phyloP scores from a whole-genome alignment of 2,888 invertebrate species.

The Erebia palarica region DNA sequence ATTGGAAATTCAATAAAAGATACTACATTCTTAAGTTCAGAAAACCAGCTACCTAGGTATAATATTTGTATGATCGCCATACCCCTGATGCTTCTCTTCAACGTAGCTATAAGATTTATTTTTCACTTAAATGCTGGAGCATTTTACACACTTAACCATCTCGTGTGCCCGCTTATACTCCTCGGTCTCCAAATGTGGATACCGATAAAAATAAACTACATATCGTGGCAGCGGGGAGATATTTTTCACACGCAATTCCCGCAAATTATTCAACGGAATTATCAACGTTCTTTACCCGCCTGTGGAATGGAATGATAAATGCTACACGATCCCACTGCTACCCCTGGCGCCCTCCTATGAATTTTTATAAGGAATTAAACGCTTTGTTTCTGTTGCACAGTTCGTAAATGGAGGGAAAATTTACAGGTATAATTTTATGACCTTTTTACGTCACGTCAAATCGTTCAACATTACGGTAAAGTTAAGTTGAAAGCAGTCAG shows the following conservation, averaged over 20 bases:
- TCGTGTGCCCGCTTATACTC: constrained; percentile 15
- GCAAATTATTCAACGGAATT: constrained; percentile 57
- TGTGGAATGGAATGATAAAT: constrained; percentile 56
- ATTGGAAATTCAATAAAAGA: too few relatives aligned
- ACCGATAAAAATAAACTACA: constrained; percentile 60
- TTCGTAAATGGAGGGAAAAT: constrained; percentile 13
- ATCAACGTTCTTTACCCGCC: constrained; percentile 59
- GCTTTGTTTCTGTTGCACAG: constrained; percentile 16
- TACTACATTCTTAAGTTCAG: too few relatives aligned
- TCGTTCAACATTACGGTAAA: too few relatives aligned
- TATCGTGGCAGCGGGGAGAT: constrained; percentile 55
- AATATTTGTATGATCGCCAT: too few relatives aligned
- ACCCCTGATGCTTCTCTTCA: too few relatives aligned
- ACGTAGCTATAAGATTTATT: neutral
- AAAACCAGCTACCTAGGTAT: too few relatives aligned
- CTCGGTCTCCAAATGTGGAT: constrained; percentile 48
- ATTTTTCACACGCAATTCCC: constrained; percentile 68
- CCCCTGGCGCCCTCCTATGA: constrained; percentile 32
- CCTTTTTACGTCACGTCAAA: neutral
- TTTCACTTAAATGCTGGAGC: neutral
- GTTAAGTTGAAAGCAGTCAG: too few relatives aligned
- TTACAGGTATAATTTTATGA: neutral
- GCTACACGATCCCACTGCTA: constrained; percentile 28
- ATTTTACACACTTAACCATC: constrained; percentile 10
- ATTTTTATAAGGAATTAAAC: constrained; percentile 32